A percentile compares a stretch with the other conserved stretches of the same genome.
Conservation (phyloP, 2,113 vertebrate species). For the Aleadryas rufinucha region DNA sequence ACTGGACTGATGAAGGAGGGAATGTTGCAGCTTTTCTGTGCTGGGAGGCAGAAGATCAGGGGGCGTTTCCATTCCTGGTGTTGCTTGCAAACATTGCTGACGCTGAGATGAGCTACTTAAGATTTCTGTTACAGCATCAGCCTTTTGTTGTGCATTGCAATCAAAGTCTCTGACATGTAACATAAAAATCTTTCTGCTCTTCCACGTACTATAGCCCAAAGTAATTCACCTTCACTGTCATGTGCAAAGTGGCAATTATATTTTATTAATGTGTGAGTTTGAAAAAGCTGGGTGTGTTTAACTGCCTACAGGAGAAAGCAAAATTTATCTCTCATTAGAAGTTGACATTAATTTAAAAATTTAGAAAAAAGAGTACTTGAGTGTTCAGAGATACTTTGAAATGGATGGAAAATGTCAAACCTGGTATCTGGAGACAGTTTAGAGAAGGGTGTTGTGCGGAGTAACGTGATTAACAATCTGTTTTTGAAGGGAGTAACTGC, state of each 20-base stretch:
- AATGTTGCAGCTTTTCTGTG: neutral
- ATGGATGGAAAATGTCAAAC: neutral
- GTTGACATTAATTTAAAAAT: neutral
- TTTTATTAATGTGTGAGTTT: neutral
- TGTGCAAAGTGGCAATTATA: neutral
- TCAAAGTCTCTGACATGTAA: neutral
- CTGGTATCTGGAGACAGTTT: neutral
- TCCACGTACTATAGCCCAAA: neutral
- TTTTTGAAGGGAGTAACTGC: neutral
- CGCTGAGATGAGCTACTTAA: neutral
- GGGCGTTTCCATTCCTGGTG: neutral
- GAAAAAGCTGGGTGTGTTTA: neutral
- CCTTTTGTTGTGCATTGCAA: neutral
- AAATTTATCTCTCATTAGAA: neutral
- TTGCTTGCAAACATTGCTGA: neutral
- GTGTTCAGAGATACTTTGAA: neutral
- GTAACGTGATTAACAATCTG: neutral
- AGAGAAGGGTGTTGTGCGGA: fast-evolving
- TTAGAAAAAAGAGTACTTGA: neutral
- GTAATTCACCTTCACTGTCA: neutral
- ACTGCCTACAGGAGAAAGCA: neutral
- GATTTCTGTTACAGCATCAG: neutral
- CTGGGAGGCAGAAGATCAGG: neutral
- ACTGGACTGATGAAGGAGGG: neutral
- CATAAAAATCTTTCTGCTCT: neutral